phyloP scores from a whole-genome alignment of 2,113 vertebrate genomes.

The Phalacrocorax aristotelis region DNA sequence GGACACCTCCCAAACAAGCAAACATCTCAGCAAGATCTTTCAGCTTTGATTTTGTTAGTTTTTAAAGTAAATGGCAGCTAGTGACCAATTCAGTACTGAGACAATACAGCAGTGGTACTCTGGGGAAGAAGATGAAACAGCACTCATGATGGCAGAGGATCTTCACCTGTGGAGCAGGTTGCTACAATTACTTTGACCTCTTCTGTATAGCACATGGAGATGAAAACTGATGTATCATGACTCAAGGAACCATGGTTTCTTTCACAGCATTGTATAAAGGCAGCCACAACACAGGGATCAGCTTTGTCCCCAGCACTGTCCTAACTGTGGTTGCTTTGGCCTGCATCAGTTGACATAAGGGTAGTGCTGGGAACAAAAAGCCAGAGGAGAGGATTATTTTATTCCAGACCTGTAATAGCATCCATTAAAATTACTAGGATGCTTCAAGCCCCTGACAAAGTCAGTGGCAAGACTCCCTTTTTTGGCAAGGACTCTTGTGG shows the following conservation, averaged over 20 bases:
- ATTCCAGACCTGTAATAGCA: neutral
- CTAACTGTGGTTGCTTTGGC: neutral
- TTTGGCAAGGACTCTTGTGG: neutral
- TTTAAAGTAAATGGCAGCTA: neutral
- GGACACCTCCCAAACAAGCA: neutral
- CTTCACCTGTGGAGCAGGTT: neutral
- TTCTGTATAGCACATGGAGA: neutral
- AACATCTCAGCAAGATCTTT: neutral
- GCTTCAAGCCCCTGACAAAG: neutral
- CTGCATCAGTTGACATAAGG: fast-evolving
- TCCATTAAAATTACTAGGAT: neutral
- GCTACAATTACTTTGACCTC: neutral
- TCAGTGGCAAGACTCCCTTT: neutral
- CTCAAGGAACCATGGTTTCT: neutral
- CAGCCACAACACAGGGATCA: neutral
- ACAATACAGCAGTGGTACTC: neutral
- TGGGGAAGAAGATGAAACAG: neutral
- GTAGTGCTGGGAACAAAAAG: neutral
- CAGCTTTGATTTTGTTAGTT: neutral
- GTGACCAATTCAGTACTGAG: neutral
- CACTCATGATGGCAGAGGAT: neutral
- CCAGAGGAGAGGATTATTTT: neutral
- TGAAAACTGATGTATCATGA: neutral
- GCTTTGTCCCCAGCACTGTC: neutral
- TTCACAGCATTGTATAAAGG: neutral